Percentiles rank a stretch among this genome's conserved stretches.
phyloP scores from a whole-genome alignment of 2,888 invertebrate genomes.

The Melolontha melolontha region DNA sequence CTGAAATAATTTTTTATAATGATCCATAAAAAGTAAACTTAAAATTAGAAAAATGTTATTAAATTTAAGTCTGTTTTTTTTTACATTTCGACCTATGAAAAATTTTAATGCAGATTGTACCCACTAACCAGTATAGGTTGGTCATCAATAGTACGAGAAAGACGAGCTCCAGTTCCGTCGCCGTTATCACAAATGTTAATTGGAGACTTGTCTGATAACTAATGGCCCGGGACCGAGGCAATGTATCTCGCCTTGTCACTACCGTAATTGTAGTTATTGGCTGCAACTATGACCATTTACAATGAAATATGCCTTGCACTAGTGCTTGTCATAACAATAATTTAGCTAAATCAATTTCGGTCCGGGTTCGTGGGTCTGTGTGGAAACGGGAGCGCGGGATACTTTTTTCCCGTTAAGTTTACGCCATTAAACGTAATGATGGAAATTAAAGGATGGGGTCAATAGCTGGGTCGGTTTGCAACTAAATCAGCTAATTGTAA shows the following conservation, averaged over 20 bases:
- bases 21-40: no score
- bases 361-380: not conserved
- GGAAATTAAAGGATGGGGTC: conserved; percentile 63
- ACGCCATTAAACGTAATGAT: conserved; percentile 64
- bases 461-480: conserved; percentile 58
- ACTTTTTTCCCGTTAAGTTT: conserved; percentile 61
- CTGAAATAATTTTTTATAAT: no score
- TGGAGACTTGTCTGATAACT: conserved; percentile 60
- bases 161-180: conserved; percentile 20
- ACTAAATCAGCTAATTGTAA: conserved; percentile 65
- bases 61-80: no score
- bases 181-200: conserved; percentile 57
- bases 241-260: conserved; percentile 64
- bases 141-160: no score
- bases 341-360: conserved; percentile 64
- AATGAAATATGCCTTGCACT: conserved; percentile 62
- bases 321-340: conserved; percentile 64
- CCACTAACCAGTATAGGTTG: no score
- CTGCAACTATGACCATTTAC: conserved; percentile 64
- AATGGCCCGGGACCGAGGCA: conserved; percentile 58
- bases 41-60: no score
- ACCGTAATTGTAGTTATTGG: conserved; percentile 65
- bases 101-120: no score
- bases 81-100: no score
- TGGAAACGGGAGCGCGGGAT: not conserved